Percentiles rank a stretch among this genome's conserved stretches.
Evolutionary conservation across 2,797 vertebrate species (phyloP).

Genomic region (Pagetopsis macropterus): DNA sequence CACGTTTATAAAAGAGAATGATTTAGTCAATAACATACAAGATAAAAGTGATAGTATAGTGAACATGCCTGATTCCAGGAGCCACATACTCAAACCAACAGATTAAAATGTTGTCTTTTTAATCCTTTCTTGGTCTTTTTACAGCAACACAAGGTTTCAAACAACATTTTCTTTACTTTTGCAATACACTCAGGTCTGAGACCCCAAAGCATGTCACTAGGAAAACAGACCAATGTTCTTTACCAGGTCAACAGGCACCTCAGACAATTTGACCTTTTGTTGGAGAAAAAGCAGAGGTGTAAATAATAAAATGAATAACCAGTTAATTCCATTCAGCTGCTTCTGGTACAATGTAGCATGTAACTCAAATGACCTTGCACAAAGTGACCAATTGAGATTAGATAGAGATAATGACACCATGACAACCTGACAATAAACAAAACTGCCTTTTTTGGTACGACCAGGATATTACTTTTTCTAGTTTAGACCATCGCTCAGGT

Average conservation of each 20-base stretch:
- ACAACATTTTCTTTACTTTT: not conserved
- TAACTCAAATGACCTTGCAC: conserved; percentile 2
- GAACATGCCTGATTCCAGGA: not conserved
- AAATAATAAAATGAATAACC: not conserved
- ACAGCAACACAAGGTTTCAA: not conserved
- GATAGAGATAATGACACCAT: not conserved
- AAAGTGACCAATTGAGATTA: not conserved
- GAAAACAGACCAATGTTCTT: not conserved
- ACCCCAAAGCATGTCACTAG: not conserved
- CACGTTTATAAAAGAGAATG: not conserved
- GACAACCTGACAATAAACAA: not conserved
- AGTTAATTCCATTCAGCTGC: not conserved
- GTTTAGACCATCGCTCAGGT: not conserved
- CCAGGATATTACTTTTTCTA: not conserved
- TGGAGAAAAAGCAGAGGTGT: not conserved
- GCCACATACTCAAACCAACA: not conserved
- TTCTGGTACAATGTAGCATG: not conserved
- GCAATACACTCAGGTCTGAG: not conserved
- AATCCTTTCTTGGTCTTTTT: no score
- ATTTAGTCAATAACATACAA: not conserved
- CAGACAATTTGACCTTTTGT: not conserved
- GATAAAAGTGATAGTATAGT: not conserved
- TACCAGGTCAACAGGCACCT: not conserved
- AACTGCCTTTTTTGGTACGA: not conserved
- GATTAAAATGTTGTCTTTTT: not conserved